Evolutionary conservation across 1,140 invertebrate species (phyloP).

Genomic region (Oreohelix idahoensis): DNA sequence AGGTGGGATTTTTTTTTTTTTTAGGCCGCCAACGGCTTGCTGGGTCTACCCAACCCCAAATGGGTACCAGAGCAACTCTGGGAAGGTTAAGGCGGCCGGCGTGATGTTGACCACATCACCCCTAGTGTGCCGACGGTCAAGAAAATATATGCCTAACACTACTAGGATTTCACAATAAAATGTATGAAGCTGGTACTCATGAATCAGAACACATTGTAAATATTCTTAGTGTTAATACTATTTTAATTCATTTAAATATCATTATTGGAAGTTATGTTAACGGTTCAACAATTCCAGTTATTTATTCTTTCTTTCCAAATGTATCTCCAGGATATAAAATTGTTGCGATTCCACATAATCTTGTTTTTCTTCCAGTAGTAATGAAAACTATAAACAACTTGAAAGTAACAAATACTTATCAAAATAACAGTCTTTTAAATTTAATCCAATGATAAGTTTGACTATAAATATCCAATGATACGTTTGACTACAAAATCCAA

Average conservation of each 20-base stretch:
- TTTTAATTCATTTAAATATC: constrained; percentile 9
- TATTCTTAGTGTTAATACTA: background rate
- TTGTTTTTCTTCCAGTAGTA: background rate
- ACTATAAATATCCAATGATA: too few relatives aligned
- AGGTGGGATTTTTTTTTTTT: too few relatives aligned
- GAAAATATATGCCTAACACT: background rate
- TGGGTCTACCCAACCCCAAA: too few relatives aligned
- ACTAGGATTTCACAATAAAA: constrained; percentile 4
- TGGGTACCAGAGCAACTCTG: too few relatives aligned
- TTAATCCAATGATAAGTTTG: too few relatives aligned
- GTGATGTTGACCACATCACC: too few relatives aligned
- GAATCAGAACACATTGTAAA: constrained; percentile 7
- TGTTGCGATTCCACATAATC: background rate
- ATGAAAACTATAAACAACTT: background rate
- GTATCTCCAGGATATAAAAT: background rate
- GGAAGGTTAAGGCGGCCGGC: too few relatives aligned
- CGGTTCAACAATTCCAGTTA: background rate
- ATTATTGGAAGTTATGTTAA: background rate
- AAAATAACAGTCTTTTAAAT: too few relatives aligned
- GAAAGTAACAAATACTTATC: constrained; percentile 1
- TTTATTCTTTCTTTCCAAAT: constrained; percentile 4
- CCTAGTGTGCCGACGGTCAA: too few relatives aligned
- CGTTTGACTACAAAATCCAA: too few relatives aligned
- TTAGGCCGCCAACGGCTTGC: too few relatives aligned
- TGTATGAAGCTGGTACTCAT: background rate